Evolutionary conservation across 2,797 vertebrate species (phyloP).

Genomic region (Pteropus rufus): DNA sequence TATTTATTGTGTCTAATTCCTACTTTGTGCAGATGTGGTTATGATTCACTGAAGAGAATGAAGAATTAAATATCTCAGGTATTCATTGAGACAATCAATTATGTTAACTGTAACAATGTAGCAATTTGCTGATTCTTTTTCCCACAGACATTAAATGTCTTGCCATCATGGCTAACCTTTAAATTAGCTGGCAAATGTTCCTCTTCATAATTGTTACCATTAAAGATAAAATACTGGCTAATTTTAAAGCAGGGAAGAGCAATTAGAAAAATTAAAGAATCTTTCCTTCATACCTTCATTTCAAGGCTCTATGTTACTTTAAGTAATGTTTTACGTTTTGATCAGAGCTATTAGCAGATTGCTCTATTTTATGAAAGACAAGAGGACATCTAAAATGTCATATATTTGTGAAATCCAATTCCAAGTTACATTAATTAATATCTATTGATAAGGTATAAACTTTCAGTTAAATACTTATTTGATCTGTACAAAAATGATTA

Average conservation of each 20-base stretch:
- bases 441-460: conserved; percentile 38
- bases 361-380: conserved; percentile 50
- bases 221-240: conserved; percentile 63
- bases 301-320: conserved; percentile 33
- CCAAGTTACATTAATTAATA: conserved; percentile 48
- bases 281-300: conserved; percentile 25
- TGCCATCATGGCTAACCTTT: conserved; percentile 55
- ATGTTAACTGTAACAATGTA: neutral
- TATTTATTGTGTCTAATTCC: neutral
- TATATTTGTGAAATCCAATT: conserved; percentile 50
- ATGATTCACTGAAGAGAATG: neutral
- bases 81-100: conserved; percentile 8
- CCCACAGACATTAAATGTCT: conserved; percentile 26
- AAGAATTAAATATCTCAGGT: conserved; percentile 22
- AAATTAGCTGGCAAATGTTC: conserved; percentile 61
- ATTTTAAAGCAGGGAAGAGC: conserved; percentile 59
- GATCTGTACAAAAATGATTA: neutral
- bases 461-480: conserved; percentile 36
- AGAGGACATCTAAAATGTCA: conserved; percentile 55
- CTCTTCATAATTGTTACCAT: conserved; percentile 59
- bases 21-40: neutral
- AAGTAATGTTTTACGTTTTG: conserved; percentile 57
- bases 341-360: conserved; percentile 61
- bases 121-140: conserved; percentile 58
- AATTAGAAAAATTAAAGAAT: conserved; percentile 61